Base-by-base conservation (phyloP, 2,888 invertebrate species). In the Ligdia adustata region DNA sequence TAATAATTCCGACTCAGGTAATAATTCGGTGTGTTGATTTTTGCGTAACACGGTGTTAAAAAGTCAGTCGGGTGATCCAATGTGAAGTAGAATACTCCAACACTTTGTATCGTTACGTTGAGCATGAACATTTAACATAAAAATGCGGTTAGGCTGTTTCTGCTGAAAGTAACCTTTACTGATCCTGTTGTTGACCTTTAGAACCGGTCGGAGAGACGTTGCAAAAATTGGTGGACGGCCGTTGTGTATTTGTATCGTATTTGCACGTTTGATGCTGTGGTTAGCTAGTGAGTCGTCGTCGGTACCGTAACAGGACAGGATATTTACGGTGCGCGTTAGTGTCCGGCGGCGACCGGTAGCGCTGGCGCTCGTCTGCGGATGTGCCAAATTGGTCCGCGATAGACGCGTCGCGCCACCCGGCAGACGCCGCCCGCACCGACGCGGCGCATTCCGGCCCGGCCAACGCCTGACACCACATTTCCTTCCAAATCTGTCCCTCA, bases 371-470 rank as follows among this genome's bases (percentile, higher is more conserved):
- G 75, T 65, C 72, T 69, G 82, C 89, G 88, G 89, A 89, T 89
- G 88, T 89, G 89, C 89, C 89, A 89, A 90, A 89, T 87, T 75
- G 73, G 83, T 85, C 69, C 78, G 79, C 78, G 79, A 75, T 79
- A 80, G 84, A 82, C 82, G 66, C 61, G 75, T 60, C 69, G 57
- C 77, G 82, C 74, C 79, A 76, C 75, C 80, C 85, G 84, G 86
- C 75, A 87, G 86, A 86, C 87, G 84, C 82, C 85, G 79, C 58
- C 72, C 86, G 85, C 87, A 83, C 82, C 85, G 79, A 57, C 72
- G 69, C 75, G 76, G 64, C 82, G 85, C 88, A 84, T 87, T 67
- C 88, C 88, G 72, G 76, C 77, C 82, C 80, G 82, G 84, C 84
- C 86, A 81, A 79, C 73, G 79, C 37, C 76, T 72, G 74, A 63